These are phyloP conservation scores for Callopanchax toddi DNA, from an alignment of 2,113 vertebrate genomes.

Conservation along the genomic window DNA sequence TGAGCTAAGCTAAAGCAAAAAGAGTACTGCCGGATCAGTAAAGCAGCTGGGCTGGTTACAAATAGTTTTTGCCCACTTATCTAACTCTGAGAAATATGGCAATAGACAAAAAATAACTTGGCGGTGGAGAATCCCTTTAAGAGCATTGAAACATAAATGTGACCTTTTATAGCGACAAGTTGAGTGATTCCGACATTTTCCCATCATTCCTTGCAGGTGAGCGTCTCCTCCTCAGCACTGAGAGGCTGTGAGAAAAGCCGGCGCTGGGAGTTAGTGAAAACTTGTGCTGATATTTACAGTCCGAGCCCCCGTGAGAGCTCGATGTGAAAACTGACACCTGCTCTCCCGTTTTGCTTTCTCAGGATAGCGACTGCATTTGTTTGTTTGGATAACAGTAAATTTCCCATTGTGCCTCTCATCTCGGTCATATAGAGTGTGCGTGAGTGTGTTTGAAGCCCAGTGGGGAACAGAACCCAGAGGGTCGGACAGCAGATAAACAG, in stretches of 20 bases:
- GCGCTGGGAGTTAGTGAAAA: slow-evolving; percentile 7
- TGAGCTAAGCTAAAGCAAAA: no score
- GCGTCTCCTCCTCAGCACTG: neutral
- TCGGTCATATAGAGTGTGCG: slow-evolving; percentile 36
- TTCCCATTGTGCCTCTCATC: slow-evolving; percentile 55
- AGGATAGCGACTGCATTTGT: slow-evolving; percentile 60
- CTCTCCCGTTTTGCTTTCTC: slow-evolving; percentile 73
- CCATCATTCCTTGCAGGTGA: slow-evolving; percentile 59
- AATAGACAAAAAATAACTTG: no score
- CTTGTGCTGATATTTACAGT: slow-evolving; percentile 49
- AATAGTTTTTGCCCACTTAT: no score
- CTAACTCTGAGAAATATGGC: no score
- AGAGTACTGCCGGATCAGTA: no score
- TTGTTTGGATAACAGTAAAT: slow-evolving; percentile 72
- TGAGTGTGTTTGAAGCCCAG: slow-evolving; percentile 54
- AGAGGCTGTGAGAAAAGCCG: slow-evolving; percentile 48
- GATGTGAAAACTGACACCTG: slow-evolving; percentile 77
- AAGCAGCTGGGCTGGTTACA: no score
- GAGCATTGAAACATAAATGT: no score
- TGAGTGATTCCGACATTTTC: slow-evolving; percentile 37
- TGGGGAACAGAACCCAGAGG: slow-evolving; percentile 61
- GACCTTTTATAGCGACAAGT: no score
- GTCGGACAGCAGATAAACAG: slow-evolving; percentile 67
- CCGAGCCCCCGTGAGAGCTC: slow-evolving; percentile 51
- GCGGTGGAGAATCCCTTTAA: no score